Percentiles rank a stretch among this genome's conserved stretches.
Evolutionary conservation across 2,888 invertebrate genomes (phyloP).

Genomic region (Agrotis segetum): DNA sequence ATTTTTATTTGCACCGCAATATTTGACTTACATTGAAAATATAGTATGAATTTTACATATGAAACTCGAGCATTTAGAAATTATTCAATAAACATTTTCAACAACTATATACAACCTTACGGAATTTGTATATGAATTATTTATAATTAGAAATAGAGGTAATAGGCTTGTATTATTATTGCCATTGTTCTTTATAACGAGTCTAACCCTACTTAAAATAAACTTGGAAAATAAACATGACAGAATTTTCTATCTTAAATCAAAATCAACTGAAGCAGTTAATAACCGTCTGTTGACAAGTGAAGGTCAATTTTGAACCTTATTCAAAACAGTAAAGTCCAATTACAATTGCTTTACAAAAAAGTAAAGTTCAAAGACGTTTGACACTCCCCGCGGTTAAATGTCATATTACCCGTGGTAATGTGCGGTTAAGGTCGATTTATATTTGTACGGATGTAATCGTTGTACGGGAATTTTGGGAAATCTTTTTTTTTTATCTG

Average conservation of each 20-base stretch:
- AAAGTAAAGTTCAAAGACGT: conserved; percentile 74
- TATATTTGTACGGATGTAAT: conserved; percentile 36
- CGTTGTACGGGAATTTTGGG: conserved; percentile 4
- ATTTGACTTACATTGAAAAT: neutral
- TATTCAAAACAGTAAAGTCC: conserved; percentile 57
- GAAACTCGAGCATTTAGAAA: neutral
- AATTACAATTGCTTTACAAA: conserved; percentile 66
- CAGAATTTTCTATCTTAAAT: conserved; percentile 14
- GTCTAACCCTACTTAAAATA: neutral
- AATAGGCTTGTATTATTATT: neutral
- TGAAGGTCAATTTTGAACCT: conserved; percentile 53
- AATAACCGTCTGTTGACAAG: conserved; percentile 37
- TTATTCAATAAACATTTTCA: neutral
- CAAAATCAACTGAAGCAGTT: conserved; percentile 11
- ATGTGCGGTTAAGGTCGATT: conserved; percentile 53
- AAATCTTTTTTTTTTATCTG: no score
- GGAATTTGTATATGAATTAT: no score
- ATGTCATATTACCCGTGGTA: conserved; percentile 58
- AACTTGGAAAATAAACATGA: conserved; percentile 8
- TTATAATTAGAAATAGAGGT: neutral
- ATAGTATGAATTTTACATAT: neutral
- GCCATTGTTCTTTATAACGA: neutral
- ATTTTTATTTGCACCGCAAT: neutral
- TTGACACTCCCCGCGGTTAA: conserved; percentile 61
- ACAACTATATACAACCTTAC: no score